Percentiles rank a stretch among this genome's conserved stretches.
phyloP scores from a whole-genome alignment of 1,140 invertebrate species.

The Drosophila setifemur region DNA sequence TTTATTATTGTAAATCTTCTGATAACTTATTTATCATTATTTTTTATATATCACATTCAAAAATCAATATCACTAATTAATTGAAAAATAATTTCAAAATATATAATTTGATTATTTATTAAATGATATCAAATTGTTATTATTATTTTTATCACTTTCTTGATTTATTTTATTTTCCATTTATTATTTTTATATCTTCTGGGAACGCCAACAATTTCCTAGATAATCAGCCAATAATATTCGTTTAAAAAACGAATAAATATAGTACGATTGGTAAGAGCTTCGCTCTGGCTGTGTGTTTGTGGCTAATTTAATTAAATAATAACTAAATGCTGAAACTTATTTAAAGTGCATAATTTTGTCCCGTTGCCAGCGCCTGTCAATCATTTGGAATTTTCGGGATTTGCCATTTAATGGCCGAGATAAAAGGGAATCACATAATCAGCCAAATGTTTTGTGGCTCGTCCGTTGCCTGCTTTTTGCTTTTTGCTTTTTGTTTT shows the following conservation, averaged over 20 bases:
- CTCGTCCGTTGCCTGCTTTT: background rate
- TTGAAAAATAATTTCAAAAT: no score
- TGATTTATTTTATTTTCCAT: no score
- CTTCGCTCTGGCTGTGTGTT: conserved; percentile 12
- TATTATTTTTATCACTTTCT: no score
- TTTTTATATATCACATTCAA: no score
- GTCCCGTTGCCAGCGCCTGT: conserved; percentile 20
- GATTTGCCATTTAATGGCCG: background rate
- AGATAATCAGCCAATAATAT: conserved; percentile 53
- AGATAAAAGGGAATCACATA: conserved; percentile 68
- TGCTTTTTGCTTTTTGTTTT: background rate
- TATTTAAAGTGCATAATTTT: conserved; percentile 62
- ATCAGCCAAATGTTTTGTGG: conserved; percentile 65
- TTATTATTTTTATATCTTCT: no score
- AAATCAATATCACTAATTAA: no score
- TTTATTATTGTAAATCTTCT: no score
- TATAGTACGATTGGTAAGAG: conserved; percentile 34
- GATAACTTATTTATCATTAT: no score
- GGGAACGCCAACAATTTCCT: no score
- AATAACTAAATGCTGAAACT: conserved; percentile 49
- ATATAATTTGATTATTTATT: no score
- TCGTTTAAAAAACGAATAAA: conserved; percentile 35
- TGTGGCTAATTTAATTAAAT: conserved; percentile 59
- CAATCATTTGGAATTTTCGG: conserved; percentile 6
- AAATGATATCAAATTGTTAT: no score